Percentiles rank a stretch among this genome's conserved stretches.
These are phyloP conservation scores for Umimayanthus chanpuru DNA, from an alignment of 92 coral and sea anemone genomes.

Conservation along the genomic window DNA sequence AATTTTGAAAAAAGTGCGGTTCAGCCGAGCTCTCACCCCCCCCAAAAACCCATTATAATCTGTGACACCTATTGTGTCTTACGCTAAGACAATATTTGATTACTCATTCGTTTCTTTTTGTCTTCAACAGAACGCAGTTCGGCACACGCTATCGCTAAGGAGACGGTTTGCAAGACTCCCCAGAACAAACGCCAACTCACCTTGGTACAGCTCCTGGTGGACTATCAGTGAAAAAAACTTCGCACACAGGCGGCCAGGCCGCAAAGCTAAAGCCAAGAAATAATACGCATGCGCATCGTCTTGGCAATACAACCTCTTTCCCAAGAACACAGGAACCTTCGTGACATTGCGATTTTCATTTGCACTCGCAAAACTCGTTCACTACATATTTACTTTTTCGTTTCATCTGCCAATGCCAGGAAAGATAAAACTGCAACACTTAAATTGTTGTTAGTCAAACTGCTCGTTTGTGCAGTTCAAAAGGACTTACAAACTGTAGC, in stretches of 20 bases:
- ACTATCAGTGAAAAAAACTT: slow-evolving; percentile 56
- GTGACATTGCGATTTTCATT: too few relatives aligned
- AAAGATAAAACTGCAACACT: too few relatives aligned
- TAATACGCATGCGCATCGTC: neutral
- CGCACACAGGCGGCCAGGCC: slow-evolving; percentile 33
- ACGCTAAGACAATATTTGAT: neutral
- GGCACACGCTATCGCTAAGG: slow-evolving; percentile 82
- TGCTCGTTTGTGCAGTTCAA: too few relatives aligned
- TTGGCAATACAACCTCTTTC: neutral
- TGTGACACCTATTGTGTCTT: too few relatives aligned
- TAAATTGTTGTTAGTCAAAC: too few relatives aligned
- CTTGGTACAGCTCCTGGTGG: slow-evolving; percentile 78
- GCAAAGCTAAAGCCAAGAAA: slow-evolving; percentile 5
- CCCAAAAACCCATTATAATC: too few relatives aligned
- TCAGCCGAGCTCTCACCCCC: too few relatives aligned
- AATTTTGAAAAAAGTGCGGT: neutral
- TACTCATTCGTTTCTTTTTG: neutral
- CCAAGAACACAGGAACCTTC: neutral
- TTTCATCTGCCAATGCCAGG: too few relatives aligned
- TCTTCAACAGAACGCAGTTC: slow-evolving; percentile 74
- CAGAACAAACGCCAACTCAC: slow-evolving; percentile 56
- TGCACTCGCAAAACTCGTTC: too few relatives aligned
- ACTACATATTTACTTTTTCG: too few relatives aligned
- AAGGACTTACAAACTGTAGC: too few relatives aligned
- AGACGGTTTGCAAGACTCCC: slow-evolving; percentile 73